phyloP scores from a whole-genome alignment of 2,888 invertebrate genomes.

The Drosophila emarginata region DNA sequence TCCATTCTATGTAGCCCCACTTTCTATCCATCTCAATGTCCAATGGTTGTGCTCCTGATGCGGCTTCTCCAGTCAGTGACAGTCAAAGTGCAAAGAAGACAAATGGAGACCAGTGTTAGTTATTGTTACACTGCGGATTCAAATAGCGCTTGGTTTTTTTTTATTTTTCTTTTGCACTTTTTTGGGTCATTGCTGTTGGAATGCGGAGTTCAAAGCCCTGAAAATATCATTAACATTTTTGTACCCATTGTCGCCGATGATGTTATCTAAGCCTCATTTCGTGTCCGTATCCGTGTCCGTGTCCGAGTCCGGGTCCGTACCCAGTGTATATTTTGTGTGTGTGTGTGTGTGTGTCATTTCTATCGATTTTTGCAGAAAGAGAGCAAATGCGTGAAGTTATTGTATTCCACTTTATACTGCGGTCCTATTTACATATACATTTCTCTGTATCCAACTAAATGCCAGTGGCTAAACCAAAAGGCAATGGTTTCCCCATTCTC shows the following conservation, averaged over 20 bases:
- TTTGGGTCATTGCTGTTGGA: slow-evolving; percentile 13
- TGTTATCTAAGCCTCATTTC: slow-evolving; percentile 4
- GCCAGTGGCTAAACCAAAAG: background rate
- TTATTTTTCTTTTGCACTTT: background rate
- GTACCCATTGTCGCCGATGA: slow-evolving; percentile 12
- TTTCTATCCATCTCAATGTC: background rate
- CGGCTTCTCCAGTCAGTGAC: slow-evolving; percentile 3
- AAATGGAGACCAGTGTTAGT: slow-evolving; percentile 7
- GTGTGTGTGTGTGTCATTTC: background rate
- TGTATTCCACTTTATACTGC: slow-evolving; percentile 4
- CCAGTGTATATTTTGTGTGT: background rate
- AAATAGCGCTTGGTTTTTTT: slow-evolving; percentile 10
- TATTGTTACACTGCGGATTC: slow-evolving; percentile 13
- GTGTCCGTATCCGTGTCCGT: slow-evolving; percentile 11
- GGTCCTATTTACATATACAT: slow-evolving; percentile 3
- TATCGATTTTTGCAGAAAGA: slow-evolving; percentile 6
- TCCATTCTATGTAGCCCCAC: background rate
- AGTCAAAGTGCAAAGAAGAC: slow-evolving; percentile 14
- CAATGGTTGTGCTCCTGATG: slow-evolving; percentile 1
- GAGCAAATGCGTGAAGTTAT: slow-evolving; percentile 7
- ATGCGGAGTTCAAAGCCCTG: slow-evolving; percentile 15
- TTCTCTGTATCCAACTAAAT: slow-evolving; percentile 2
- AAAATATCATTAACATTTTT: slow-evolving; percentile 16
- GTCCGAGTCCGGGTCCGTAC: background rate
- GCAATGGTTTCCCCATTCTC: background rate